Base-by-base conservation (phyloP, 2,797 vertebrate species). In the Helicolenus hilgendorfi region DNA sequence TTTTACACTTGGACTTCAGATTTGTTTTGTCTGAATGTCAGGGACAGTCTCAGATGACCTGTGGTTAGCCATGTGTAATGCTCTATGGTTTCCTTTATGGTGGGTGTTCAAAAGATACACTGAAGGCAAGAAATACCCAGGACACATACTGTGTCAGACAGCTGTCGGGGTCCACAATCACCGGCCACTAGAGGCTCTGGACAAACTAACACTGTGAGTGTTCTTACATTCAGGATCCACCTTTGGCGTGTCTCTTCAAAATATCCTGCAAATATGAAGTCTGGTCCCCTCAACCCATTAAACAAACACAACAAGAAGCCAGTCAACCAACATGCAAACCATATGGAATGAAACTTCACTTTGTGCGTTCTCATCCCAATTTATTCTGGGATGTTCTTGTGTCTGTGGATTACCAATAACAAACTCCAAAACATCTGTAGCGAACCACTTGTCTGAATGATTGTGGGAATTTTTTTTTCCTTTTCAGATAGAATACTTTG, bases 371-470 rank as follows among this genome's bases (percentile, higher is more conserved):
- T 77, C 29, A 2, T 84, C 64, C 71, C 35, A 81, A 81, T 83
- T 92, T 95, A 96, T 96, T 96, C 91, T 91, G 87, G 88, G 89
- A 80, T 80, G 73, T 86, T 86, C 82, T 79, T 87, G 74, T 84
- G 86, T 91, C 77, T 95, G 91, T 90, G 90, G 88, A 93, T 88
- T 31, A 93, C 85, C 88, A 93, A 84, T 45, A 87, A 91, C 74
- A 89, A 89, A 92, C 79, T 92, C 62, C 72, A 86, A 90, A 96
- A 92, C 89, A 95, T 85, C 80, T 85, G 89, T 69, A 45, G 60
- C 0, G 2, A 87, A 75, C 38, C 60, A 45, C 60, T 68, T 6
- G 26, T 79, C 80, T 71, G 56, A 74, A 83, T 27, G 35, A 26
- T 58, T 81, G 38, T 76, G 58, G 58, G 13, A 3, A 4, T 26